Evolutionary conservation across 2,888 invertebrate species (phyloP).

Genomic region (Tetranychus truncatus): DNA sequence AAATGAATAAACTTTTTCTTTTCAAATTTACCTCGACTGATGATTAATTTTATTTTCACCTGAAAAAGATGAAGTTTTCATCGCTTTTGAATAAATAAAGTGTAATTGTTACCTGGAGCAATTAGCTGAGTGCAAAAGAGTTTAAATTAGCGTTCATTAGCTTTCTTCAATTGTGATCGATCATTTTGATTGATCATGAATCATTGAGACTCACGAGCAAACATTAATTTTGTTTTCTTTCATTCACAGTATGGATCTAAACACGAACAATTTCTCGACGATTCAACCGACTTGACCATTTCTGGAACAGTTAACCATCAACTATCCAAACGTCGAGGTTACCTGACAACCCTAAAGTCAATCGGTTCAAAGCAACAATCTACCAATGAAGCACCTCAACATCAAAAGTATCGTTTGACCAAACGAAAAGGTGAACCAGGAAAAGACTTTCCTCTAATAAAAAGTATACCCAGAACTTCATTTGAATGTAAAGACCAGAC

Average conservation of each 20-base stretch:
- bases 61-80: too few relatives aligned
- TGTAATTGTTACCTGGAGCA: too few relatives aligned
- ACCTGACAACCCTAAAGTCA: not conserved
- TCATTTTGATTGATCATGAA: not conserved
- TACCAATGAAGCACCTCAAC: not conserved
- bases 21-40: too few relatives aligned
- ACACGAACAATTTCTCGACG: not conserved
- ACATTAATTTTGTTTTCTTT: not conserved
- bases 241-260: not conserved
- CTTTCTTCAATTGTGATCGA: not conserved
- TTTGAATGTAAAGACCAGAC: slow-evolving; percentile 26
- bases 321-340: not conserved
- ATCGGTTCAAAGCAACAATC: not conserved
- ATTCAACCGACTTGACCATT: not conserved
- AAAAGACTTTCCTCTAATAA: slow-evolving; percentile 60
- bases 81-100: too few relatives aligned
- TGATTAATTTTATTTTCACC: too few relatives aligned
- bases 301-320: not conserved
- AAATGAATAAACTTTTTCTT: too few relatives aligned
- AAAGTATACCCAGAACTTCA: slow-evolving; percentile 32
- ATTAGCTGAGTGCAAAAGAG: too few relatives aligned
- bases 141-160: too few relatives aligned
- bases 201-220: not conserved
- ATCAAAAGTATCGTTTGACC: not conserved
- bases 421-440: slow-evolving; percentile 38